Evolutionary conservation across 2,797 vertebrate species (phyloP).

Genomic region (Naso thynnoides): DNA sequence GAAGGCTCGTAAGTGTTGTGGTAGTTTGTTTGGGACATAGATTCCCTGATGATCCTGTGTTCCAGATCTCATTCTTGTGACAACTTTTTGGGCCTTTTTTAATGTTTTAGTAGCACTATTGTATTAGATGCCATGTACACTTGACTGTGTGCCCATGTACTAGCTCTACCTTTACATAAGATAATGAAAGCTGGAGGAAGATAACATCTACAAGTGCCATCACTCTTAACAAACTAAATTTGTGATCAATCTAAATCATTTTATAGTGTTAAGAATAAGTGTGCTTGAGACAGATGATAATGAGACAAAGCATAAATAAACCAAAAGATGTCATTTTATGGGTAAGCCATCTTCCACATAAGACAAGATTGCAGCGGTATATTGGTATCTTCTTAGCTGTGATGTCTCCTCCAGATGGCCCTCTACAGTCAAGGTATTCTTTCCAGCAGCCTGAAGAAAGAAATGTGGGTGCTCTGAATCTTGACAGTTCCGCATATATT

Average conservation of each 20-base stretch:
- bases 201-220: background rate
- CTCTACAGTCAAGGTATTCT: slow-evolving; percentile 60
- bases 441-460: slow-evolving; percentile 53
- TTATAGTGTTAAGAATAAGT: background rate
- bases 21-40: slow-evolving; percentile 32
- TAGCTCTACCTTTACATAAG: background rate
- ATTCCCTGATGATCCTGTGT: slow-evolving; percentile 34
- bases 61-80: slow-evolving; percentile 36
- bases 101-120: slow-evolving; percentile 31
- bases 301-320: background rate
- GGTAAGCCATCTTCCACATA: slow-evolving; percentile 24
- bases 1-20: slow-evolving; percentile 15
- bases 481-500: slow-evolving; percentile 57
- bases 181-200: slow-evolving; percentile 17
- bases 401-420: slow-evolving; percentile 75
- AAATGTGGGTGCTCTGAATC: slow-evolving; percentile 56
- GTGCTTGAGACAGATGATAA: slow-evolving; percentile 15
- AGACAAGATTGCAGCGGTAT: slow-evolving; percentile 34
- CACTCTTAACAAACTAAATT: background rate
- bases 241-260: background rate
- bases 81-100: slow-evolving; percentile 23
- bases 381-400: slow-evolving; percentile 58
- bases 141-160: background rate
- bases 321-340: too few species aligned
- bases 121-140: background rate